These are phyloP conservation scores for Drosophila virilis DNA, from an alignment of 1,140 invertebrate species.

Conservation along the genomic window DNA sequence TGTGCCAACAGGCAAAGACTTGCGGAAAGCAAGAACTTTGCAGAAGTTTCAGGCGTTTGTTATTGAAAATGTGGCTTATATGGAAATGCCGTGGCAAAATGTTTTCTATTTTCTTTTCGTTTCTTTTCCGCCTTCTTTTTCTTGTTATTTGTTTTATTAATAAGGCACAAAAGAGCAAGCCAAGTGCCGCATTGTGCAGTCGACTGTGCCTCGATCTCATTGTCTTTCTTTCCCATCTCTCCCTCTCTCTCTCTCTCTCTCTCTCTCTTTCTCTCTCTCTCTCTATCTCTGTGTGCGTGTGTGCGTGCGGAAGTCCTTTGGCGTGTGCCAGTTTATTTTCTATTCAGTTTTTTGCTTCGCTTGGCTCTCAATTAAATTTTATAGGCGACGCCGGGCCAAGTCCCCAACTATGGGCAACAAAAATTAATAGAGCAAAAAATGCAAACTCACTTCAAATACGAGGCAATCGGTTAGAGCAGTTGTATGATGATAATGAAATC, in stretches of 20 bases:
- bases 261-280: not conserved
- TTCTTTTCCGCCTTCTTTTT: constrained; percentile 16
- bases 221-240: not conserved
- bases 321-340: constrained; percentile 68
- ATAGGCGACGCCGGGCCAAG: constrained; percentile 39
- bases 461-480: constrained; percentile 5
- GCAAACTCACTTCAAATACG: constrained; percentile 65
- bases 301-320: constrained; percentile 68
- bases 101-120: constrained; percentile 22
- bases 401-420: constrained; percentile 56
- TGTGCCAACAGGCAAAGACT: constrained; percentile 36
- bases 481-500: not conserved
- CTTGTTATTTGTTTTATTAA: constrained; percentile 75
- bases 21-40: constrained; percentile 62
- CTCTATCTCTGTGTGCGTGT: constrained; percentile 7
- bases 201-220: constrained; percentile 11
- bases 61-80: constrained; percentile 80
- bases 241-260: not conserved
- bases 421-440: constrained; percentile 80
- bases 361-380: constrained; percentile 74
- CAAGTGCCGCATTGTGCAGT: constrained; percentile 26
- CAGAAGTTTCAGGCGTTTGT: constrained; percentile 48
- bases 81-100: constrained; percentile 61
- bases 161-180: constrained; percentile 54
- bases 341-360: constrained; percentile 34